phyloP scores from a whole-genome alignment of 1,140 invertebrate genomes.

The Saccostrea cuccullata region DNA sequence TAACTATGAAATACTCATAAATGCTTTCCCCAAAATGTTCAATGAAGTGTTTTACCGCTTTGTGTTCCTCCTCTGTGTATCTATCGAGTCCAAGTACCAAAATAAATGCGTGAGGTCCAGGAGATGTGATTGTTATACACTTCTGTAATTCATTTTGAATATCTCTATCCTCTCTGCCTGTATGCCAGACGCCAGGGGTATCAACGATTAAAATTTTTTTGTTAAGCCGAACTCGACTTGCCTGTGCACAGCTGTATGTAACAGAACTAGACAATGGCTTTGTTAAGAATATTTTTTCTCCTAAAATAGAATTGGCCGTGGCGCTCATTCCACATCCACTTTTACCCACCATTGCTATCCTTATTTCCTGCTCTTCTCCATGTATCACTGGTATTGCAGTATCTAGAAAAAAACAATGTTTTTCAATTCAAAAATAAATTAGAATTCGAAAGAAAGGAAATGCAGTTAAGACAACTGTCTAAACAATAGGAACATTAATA shows the following conservation, averaged over 20 bases:
- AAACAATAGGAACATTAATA: too few species aligned
- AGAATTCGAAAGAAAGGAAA: too few species aligned
- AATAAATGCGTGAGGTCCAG: conserved; percentile 18
- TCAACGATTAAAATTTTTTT: conserved; percentile 38
- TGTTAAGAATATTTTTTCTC: too few species aligned
- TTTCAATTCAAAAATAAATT: too few species aligned
- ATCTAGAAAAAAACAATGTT: too few species aligned
- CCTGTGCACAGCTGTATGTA: conserved; percentile 29
- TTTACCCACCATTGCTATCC: too few species aligned
- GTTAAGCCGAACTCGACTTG: neutral
- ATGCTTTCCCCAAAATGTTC: neutral
- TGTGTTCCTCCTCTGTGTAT: neutral
- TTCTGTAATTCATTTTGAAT: neutral
- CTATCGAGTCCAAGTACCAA: neutral
- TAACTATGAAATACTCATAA: neutral
- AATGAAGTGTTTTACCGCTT: neutral
- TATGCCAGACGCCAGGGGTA: conserved; percentile 41
- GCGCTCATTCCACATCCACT: too few species aligned
- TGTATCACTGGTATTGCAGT: too few species aligned
- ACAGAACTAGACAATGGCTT: neutral
- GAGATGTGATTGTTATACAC: conserved; percentile 2
- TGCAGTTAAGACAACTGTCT: too few species aligned
- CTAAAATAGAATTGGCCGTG: too few species aligned
- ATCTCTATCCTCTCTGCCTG: neutral
- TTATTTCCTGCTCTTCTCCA: too few species aligned